These are phyloP conservation scores for Mactromeris polynyma DNA, from an alignment of 2,888 invertebrate genomes.

Conservation along the genomic window DNA sequence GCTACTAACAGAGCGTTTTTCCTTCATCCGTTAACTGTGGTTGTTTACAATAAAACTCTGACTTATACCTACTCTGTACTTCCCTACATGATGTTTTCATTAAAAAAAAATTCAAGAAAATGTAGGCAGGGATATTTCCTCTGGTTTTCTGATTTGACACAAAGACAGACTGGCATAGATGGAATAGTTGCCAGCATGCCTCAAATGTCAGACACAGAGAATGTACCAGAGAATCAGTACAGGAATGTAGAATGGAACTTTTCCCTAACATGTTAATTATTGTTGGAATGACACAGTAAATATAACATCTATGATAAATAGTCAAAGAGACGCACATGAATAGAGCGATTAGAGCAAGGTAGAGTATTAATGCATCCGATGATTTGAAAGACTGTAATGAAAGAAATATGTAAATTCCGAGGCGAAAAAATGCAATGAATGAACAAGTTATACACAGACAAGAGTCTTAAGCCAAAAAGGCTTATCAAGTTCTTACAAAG, in stretches of 20 bases:
- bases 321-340: background rate
- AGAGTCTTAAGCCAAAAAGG: background rate
- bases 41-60: background rate
- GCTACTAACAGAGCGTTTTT: background rate
- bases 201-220: conserved; percentile 38
- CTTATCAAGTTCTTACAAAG: conserved; percentile 1
- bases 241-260: conserved; percentile 43
- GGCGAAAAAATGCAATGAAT: background rate
- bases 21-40: background rate
- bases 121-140: conserved; percentile 13
- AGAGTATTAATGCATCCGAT: background rate
- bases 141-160: conserved; percentile 44
- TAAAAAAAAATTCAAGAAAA: conserved; percentile 33
- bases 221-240: conserved; percentile 17
- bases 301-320: background rate
- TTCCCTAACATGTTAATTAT: conserved; percentile 43
- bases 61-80: background rate
- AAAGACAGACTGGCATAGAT: conserved; percentile 50
- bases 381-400: background rate
- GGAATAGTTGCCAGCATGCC: conserved; percentile 31
- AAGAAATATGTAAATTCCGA: background rate
- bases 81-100: conserved; percentile 53
- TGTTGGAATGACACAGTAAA: conserved; percentile 14
- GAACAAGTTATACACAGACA: background rate
- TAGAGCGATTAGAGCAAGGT: background rate